These are phyloP conservation scores for Coleophora flavipennella DNA, from an alignment of 2,888 invertebrate species.

Conservation along the genomic window DNA sequence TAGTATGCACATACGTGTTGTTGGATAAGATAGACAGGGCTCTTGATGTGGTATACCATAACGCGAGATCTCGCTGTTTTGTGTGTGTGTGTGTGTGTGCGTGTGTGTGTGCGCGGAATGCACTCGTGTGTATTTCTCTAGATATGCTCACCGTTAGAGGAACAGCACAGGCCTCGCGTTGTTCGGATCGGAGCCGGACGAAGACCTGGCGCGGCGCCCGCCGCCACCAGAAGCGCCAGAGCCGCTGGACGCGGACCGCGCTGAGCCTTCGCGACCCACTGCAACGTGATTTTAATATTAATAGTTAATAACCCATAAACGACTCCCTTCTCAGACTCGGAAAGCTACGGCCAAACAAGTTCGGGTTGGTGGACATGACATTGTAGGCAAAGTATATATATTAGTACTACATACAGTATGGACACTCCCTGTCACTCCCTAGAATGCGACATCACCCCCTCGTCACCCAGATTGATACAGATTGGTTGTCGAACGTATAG, in stretches of 20 bases:
- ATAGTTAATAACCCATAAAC: background rate
- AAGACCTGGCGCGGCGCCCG: conserved; percentile 50
- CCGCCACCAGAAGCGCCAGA: conserved; percentile 39
- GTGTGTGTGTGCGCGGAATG: too few species aligned
- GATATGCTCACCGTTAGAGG: conserved; percentile 13
- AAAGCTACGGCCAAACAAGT: background rate
- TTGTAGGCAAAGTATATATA: too few species aligned
- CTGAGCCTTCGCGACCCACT: conserved; percentile 33
- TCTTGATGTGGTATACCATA: background rate
- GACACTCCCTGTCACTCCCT: too few species aligned
- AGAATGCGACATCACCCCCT: too few species aligned
- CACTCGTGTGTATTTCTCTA: too few species aligned
- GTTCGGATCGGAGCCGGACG: conserved; percentile 55
- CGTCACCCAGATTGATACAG: too few species aligned
- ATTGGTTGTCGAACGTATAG: too few species aligned
- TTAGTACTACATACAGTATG: too few species aligned
- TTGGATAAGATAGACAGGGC: background rate
- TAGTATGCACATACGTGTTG: background rate
- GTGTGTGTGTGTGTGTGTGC: too few species aligned
- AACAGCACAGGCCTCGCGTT: conserved; percentile 28
- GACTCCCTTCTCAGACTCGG: too few species aligned
- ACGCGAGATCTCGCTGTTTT: background rate
- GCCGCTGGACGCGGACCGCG: conserved; percentile 47
- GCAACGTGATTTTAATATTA: background rate
- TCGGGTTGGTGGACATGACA: background rate